phyloP scores from a whole-genome alignment of 30 jellyfish, hydroid and myxozoan species.

The Hydra vulgaris region DNA sequence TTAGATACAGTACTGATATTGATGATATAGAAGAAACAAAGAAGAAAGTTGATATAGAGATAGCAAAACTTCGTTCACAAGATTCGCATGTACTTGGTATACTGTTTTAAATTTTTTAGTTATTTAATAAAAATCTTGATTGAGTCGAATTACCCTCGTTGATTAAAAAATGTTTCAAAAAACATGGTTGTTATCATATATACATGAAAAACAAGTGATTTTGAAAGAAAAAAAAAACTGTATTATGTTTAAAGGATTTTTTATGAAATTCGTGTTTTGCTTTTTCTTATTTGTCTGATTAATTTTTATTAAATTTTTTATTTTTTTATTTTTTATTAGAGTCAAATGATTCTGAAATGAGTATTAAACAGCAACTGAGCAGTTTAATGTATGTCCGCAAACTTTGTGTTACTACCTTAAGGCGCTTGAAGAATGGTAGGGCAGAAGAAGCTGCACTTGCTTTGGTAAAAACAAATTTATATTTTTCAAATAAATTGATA shows the following conservation, averaged over 20 bases:
- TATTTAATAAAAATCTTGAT: too few relatives aligned
- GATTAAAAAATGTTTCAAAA: too few relatives aligned
- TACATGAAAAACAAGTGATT: too few relatives aligned
- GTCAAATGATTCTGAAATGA: slow-evolving; percentile 60
- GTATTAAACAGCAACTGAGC: slow-evolving; percentile 61
- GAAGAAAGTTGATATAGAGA: slow-evolving; percentile 75
- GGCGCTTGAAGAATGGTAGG: slow-evolving; percentile 70
- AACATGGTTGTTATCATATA: not conserved
- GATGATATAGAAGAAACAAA: slow-evolving; percentile 94
- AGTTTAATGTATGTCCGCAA: slow-evolving; percentile 90
- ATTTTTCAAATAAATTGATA: too few relatives aligned
- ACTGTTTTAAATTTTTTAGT: not conserved
- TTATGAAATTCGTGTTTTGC: too few relatives aligned
- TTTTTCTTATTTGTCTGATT: too few relatives aligned
- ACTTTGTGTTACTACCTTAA: slow-evolving; percentile 69
- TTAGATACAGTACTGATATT: slow-evolving; percentile 71
- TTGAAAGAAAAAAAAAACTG: too few relatives aligned
- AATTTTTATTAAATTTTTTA: too few relatives aligned
- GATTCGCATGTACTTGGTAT: slow-evolving; percentile 80
- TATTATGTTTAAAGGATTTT: not conserved
- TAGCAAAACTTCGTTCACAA: slow-evolving; percentile 70
- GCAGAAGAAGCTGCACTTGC: slow-evolving; percentile 32
- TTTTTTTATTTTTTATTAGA: too few relatives aligned
- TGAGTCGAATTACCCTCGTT: too few relatives aligned
- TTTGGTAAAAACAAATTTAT: slow-evolving; percentile 17